Conservation (phyloP, 2,888 invertebrate genomes). For the Lumbricus terrestris region DNA sequence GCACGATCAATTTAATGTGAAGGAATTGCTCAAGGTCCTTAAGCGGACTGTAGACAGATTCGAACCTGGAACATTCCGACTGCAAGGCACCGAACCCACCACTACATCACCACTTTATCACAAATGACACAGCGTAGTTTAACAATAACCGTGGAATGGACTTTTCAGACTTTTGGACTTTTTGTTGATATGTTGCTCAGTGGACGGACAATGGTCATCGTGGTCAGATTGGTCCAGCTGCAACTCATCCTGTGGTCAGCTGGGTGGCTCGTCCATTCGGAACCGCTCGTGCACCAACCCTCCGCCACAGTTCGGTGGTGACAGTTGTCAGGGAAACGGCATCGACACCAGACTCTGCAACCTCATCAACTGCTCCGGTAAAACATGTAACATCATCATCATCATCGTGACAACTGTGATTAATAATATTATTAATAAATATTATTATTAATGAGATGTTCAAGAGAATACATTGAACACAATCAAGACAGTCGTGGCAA, state of each 20-base stretch:
- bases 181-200: conserved; percentile 10
- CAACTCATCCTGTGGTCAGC: conserved; percentile 21
- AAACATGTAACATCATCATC: not conserved
- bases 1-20: too few relatives aligned
- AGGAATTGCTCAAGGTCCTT: too few relatives aligned
- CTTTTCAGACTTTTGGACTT: too few relatives aligned
- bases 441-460: not conserved
- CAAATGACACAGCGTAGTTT: not conserved
- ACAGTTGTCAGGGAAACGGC: conserved; percentile 37
- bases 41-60: too few relatives aligned
- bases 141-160: too few relatives aligned
- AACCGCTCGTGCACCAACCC: conserved; percentile 27
- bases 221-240: conserved; percentile 29
- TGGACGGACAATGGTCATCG: conserved; percentile 27
- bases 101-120: too few relatives aligned
- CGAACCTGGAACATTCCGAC: too few relatives aligned
- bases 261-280: conserved; percentile 14
- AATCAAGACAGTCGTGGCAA: too few relatives aligned
- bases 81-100: too few relatives aligned
- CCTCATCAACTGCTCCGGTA: conserved; percentile 11
- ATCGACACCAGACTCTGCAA: not conserved
- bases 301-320: conserved; percentile 37
- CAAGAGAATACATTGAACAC: too few relatives aligned
- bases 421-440: too few relatives aligned
- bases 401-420: too few relatives aligned